Percentiles rank a stretch among this genome's conserved stretches.
Evolutionary conservation across 2,113 vertebrate genomes (phyloP).

Genomic region (Nipponia nippon): DNA sequence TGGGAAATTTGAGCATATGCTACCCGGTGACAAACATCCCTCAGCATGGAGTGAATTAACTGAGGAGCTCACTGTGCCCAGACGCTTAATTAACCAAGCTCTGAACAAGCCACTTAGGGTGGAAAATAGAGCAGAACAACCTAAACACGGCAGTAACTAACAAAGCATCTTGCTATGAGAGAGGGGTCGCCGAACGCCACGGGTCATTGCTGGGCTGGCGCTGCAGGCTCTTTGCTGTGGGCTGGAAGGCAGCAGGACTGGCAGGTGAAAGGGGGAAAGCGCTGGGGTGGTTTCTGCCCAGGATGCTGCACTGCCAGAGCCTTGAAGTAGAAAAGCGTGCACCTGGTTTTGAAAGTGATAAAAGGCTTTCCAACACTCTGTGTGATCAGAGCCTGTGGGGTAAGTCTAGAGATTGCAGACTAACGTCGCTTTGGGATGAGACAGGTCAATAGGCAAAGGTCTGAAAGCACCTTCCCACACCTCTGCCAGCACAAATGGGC

Average conservation of each 20-base stretch:
- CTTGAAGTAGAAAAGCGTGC: neutral
- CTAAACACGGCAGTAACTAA: neutral
- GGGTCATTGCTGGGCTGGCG: rapidly evolving
- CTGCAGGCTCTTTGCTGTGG: rapidly evolving
- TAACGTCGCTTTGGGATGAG: rapidly evolving
- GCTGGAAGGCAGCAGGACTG: neutral
- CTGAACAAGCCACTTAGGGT: neutral
- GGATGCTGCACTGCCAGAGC: neutral
- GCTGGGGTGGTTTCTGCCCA: neutral
- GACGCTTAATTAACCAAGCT: neutral
- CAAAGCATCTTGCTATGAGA: neutral
- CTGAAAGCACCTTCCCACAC: neutral
- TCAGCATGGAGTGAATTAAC: neutral
- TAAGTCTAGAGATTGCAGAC: neutral
- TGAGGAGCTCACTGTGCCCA: neutral
- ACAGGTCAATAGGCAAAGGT: neutral
- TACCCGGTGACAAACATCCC: neutral
- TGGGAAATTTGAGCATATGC: neutral
- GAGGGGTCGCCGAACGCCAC: rapidly evolving
- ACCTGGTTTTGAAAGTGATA: neutral
- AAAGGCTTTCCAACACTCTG: neutral
- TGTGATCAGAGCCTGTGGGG: neutral
- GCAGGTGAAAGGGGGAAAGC: neutral
- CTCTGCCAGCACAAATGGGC: neutral
- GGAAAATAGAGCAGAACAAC: neutral